Percentiles rank a stretch among this genome's conserved stretches.
Evolutionary conservation across 2,113 vertebrate genomes (phyloP).

Genomic region (Lycaon pictus): DNA sequence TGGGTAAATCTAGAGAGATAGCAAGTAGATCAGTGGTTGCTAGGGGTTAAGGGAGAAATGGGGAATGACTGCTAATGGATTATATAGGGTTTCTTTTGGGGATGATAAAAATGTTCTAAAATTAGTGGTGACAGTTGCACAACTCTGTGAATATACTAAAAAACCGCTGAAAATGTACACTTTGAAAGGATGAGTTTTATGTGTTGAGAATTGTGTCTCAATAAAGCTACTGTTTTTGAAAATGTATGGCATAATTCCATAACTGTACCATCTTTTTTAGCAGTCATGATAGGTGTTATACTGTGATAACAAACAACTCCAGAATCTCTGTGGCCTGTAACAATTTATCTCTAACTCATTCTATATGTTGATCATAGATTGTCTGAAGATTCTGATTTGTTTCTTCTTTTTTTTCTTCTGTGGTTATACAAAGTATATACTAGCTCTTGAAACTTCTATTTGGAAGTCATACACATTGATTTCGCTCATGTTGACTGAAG

Average conservation of each 20-base stretch:
- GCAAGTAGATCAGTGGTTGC: neutral
- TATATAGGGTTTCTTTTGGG: neutral
- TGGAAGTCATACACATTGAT: neutral
- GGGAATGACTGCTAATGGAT: neutral
- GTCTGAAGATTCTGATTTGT: neutral
- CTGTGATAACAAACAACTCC: neutral
- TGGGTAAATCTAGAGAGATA: neutral
- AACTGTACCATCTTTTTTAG: neutral
- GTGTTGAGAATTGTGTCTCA: neutral
- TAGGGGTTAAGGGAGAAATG: neutral
- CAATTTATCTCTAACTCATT: neutral
- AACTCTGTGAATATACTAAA: neutral
- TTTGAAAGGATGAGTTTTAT: neutral
- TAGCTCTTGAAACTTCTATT: neutral
- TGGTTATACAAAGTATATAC: neutral
- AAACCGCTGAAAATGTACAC: neutral
- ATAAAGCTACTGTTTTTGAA: neutral
- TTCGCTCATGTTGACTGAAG: neutral
- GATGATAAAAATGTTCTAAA: constrained; percentile 30
- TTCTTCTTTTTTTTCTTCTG: neutral
- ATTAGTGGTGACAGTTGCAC: neutral
- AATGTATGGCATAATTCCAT: neutral
- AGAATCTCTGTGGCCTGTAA: neutral
- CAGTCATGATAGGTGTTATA: neutral
- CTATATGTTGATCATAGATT: neutral